Percentiles rank a stretch among this genome's conserved stretches.
Conservation (phyloP, 2,113 vertebrate genomes). For the Malaclemys terrapin region DNA sequence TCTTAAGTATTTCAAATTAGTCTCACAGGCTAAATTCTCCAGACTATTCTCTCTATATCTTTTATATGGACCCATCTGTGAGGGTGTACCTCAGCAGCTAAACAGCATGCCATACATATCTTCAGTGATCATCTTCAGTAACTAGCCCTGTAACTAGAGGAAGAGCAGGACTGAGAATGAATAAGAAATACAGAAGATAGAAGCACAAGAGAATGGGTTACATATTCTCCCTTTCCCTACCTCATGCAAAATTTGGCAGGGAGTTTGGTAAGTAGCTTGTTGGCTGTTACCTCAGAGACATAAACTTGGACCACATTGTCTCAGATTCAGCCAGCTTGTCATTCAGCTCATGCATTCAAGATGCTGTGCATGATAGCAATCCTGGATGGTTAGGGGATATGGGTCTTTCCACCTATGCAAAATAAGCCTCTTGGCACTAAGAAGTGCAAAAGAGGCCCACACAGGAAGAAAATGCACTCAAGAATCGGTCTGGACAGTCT, state of each 20-base stretch:
- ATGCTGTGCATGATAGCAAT: constrained; percentile 57
- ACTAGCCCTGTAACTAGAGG: background rate
- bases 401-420: constrained; percentile 62
- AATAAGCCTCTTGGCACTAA: constrained; percentile 55
- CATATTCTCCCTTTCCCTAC: constrained; percentile 38
- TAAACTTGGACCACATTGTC: constrained; percentile 66
- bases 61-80: background rate
- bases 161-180: background rate
- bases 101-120: background rate
- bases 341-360: constrained; percentile 67
- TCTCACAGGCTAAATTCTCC: background rate
- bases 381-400: constrained; percentile 59
- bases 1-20: background rate
- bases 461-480: constrained; percentile 53
- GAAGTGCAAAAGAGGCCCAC: constrained; percentile 51
- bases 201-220: constrained; percentile 14
- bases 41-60: background rate
- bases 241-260: constrained; percentile 58
- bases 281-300: constrained; percentile 50
- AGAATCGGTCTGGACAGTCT: constrained; percentile 66
- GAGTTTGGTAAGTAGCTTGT: constrained; percentile 57
- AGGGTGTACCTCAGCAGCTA: background rate
- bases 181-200: background rate
- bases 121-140: background rate
- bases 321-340: constrained; percentile 70